phyloP scores from a whole-genome alignment of 1,140 invertebrate species.

The Dendrolimus kikuchii region DNA sequence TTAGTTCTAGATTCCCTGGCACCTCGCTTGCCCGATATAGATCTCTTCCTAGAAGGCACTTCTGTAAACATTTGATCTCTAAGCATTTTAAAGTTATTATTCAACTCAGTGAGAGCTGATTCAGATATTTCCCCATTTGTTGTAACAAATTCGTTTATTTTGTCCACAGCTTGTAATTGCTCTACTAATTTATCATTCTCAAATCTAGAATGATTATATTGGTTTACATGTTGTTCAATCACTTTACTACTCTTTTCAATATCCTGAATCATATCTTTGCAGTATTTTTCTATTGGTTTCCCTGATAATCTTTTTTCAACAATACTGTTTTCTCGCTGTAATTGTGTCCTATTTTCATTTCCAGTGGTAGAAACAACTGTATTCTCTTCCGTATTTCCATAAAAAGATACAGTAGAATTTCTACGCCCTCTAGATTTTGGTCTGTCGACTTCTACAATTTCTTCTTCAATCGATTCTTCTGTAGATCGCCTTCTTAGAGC shows the following conservation, averaged over 20 bases:
- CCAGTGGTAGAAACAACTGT: conserved; percentile 19
- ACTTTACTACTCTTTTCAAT: conserved; percentile 67
- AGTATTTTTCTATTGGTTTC: conserved; percentile 61
- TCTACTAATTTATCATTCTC: conserved; percentile 59
- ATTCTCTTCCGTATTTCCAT: conserved; percentile 26
- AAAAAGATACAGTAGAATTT: conserved; percentile 51
- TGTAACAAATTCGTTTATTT: conserved; percentile 54
- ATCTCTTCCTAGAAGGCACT: conserved; percentile 36
- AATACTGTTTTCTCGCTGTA: conserved; percentile 13
- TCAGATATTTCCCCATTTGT: conserved; percentile 39
- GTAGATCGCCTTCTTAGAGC: conserved; percentile 41
- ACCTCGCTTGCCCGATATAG: conserved; percentile 36
- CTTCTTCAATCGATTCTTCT: conserved; percentile 56
- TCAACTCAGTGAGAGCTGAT: conserved; percentile 43
- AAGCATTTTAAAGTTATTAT: conserved; percentile 61
- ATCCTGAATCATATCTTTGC: conserved; percentile 63
- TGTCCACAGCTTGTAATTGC: conserved; percentile 60
- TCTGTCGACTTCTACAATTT: conserved; percentile 36
- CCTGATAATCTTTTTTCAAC: conserved; percentile 34
- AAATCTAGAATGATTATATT: conserved; percentile 50
- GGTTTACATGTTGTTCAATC: conserved; percentile 65
- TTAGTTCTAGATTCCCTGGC: conserved; percentile 33
- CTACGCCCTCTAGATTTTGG: conserved; percentile 52
- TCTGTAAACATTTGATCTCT: conserved; percentile 41
- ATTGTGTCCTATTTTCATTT: conserved; percentile 21